A percentile compares a stretch with the other conserved stretches of the same genome.
phyloP scores from a whole-genome alignment of 1,140 invertebrate genomes.

The Nymphalis io region DNA sequence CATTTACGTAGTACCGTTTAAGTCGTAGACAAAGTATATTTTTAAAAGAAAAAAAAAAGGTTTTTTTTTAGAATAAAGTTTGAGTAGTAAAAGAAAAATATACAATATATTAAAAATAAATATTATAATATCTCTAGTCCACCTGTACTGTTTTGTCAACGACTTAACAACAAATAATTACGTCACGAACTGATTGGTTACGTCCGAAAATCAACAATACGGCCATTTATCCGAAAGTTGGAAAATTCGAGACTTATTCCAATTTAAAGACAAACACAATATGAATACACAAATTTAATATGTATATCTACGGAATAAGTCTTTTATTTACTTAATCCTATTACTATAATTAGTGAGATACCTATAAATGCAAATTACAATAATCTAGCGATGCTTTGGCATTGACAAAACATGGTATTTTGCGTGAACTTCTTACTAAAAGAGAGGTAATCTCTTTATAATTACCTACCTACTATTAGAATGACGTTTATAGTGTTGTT shows the following conservation, averaged over 20 bases:
- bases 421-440: constrained; percentile 38
- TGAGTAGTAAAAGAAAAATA: background rate
- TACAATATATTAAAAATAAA: constrained; percentile 3
- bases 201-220: constrained; percentile 17
- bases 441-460: constrained; percentile 3
- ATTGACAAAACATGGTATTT: constrained; percentile 79
- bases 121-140: constrained; percentile 17
- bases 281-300: constrained; percentile 60
- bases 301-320: constrained; percentile 71
- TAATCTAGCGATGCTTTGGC: constrained; percentile 82
- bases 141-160: constrained; percentile 16
- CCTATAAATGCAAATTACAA: constrained; percentile 81
- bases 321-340: constrained; percentile 76
- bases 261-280: constrained; percentile 67
- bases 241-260: constrained; percentile 70
- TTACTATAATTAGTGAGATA: constrained; percentile 78
- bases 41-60: constrained; percentile 4
- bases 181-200: constrained; percentile 33
- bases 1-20: constrained; percentile 45
- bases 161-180: constrained; percentile 37
- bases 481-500: constrained; percentile 6
- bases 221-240: constrained; percentile 34
- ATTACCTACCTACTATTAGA: constrained; percentile 5
- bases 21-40: constrained; percentile 42
- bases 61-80: background rate